A percentile compares a stretch with the other conserved stretches of the same genome.
phyloP scores from a whole-genome alignment of 2,113 vertebrate species.

The Oriolus oriolus region DNA sequence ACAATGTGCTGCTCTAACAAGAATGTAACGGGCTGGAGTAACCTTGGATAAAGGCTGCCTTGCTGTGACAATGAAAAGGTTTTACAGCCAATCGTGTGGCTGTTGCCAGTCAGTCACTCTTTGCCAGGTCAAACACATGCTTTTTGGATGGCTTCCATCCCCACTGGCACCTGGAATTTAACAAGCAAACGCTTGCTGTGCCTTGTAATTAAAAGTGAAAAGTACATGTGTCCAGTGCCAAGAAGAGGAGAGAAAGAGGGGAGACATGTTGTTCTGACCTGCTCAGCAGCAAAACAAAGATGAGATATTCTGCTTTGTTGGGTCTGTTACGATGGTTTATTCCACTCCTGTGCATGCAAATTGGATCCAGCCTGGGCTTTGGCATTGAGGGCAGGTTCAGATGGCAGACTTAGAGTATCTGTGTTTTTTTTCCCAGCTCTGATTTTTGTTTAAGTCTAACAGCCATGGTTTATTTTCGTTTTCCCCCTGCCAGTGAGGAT shows the following conservation, averaged over 20 bases:
- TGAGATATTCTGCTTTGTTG: constrained; percentile 1
- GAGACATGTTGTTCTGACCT: constrained; percentile 40
- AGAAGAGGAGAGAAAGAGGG: neutral
- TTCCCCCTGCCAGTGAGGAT: neutral
- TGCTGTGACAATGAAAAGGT: constrained; percentile 13
- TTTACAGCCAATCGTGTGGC: neutral
- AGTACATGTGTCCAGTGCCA: constrained; percentile 58
- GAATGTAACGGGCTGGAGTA: neutral
- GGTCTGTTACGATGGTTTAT: neutral
- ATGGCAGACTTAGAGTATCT: neutral
- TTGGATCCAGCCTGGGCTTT: neutral
- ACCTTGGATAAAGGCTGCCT: neutral
- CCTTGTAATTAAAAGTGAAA: constrained; percentile 67
- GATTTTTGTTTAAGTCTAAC: neutral
- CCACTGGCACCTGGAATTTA: constrained; percentile 56
- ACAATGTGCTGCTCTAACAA: neutral
- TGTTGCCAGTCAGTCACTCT: constrained; percentile 27
- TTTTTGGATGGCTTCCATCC: constrained; percentile 60
- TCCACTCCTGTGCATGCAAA: neutral
- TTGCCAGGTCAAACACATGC: constrained; percentile 55
- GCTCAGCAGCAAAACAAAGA: constrained; percentile 14
- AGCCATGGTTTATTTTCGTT: neutral
- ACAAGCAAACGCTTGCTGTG: constrained; percentile 61
- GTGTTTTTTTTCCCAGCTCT: neutral
- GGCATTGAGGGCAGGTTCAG: neutral